Conservation (phyloP, 2,113 vertebrate genomes). For the Serinus canaria region DNA sequence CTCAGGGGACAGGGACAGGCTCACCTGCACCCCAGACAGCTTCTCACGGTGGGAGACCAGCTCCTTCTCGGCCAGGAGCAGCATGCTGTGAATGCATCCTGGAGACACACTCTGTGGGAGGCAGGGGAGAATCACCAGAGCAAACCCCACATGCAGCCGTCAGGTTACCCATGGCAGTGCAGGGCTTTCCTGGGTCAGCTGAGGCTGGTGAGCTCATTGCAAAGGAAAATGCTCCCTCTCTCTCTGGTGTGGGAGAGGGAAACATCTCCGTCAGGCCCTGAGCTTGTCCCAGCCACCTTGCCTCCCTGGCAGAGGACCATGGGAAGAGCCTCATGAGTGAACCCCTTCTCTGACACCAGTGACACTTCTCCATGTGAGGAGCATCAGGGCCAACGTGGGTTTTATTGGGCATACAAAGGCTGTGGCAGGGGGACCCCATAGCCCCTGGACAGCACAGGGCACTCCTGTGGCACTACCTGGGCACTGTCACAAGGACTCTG, state of each 20-base stretch:
- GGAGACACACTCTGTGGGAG: conserved; percentile 65
- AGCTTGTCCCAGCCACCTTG: neutral
- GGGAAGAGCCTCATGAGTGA: neutral
- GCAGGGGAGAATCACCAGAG: neutral
- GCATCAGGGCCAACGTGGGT: fast-evolving
- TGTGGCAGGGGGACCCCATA: neutral
- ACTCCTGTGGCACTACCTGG: neutral
- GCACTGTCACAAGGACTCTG: neutral
- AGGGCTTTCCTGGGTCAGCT: fast-evolving
- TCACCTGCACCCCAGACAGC: conserved; percentile 83
- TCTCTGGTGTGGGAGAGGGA: neutral
- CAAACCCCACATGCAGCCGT: fast-evolving
- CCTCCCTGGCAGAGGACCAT: neutral
- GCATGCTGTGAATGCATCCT: conserved; percentile 72
- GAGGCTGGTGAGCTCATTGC: neutral
- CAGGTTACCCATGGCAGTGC: neutral
- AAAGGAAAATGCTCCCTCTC: neutral
- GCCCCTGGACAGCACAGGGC: neutral
- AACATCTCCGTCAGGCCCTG: fast-evolving
- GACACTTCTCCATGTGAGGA: fast-evolving
- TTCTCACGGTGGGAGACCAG: conserved; percentile 72
- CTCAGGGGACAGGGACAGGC: neutral
- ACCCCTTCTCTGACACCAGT: neutral
- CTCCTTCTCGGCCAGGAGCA: conserved; percentile 87
- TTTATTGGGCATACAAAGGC: fast-evolving